A percentile compares a stretch with the other conserved stretches of the same genome.
Evolutionary conservation across 2,113 vertebrate genomes (phyloP).

Genomic region (Perca flavescens): DNA sequence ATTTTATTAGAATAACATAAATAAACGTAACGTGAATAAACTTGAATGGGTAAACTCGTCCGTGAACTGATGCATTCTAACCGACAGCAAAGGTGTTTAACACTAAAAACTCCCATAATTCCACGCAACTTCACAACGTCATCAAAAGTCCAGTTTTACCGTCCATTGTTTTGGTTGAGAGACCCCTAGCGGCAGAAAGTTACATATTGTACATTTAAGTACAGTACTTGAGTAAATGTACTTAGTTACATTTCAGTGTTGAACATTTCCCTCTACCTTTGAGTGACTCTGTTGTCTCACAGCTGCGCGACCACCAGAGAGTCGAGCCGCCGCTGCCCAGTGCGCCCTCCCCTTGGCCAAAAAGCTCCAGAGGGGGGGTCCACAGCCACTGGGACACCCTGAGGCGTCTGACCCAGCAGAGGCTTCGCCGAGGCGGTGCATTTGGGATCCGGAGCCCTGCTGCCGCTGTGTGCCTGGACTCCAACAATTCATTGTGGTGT

Average conservation of each 20-base stretch:
- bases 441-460: constrained; percentile 5
- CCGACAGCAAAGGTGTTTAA: no score
- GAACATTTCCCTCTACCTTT: constrained; percentile 10
- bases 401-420: constrained; percentile 52
- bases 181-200: no score
- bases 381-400: constrained; percentile 68
- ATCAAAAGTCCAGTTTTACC: no score
- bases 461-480: background rate
- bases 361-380: constrained; percentile 16
- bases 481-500: background rate
- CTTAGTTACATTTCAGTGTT: background rate
- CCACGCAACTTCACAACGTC: no score
- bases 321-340: background rate
- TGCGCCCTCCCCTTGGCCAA: constrained; percentile 50
- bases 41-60: no score
- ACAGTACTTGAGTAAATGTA: no score
- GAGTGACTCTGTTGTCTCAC: constrained; percentile 63
- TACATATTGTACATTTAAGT: no score
- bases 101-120: no score
- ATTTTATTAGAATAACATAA: no score
- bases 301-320: constrained; percentile 41
- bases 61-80: no score
- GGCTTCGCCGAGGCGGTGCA: constrained; percentile 30
- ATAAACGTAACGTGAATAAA: no score
- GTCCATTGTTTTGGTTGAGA: no score